Evolutionary conservation across 1,140 invertebrate genomes (phyloP).

Genomic region (Liolophura sinensis): DNA sequence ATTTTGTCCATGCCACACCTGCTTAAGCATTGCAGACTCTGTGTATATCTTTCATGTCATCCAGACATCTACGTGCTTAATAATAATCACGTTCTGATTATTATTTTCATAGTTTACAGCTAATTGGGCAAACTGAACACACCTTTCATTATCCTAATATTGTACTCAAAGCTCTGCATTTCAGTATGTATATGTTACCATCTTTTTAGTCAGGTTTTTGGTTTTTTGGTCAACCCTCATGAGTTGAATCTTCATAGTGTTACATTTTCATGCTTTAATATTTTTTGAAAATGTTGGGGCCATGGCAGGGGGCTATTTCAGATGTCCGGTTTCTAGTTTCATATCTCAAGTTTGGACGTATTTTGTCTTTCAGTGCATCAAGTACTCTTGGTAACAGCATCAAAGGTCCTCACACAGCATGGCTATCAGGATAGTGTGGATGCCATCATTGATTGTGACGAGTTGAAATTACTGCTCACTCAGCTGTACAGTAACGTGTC

Average conservation of each 20-base stretch:
- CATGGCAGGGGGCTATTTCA: not conserved
- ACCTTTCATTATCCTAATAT: too few species aligned
- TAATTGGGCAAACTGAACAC: too few species aligned
- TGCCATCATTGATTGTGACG: constrained; percentile 64
- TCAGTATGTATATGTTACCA: not conserved
- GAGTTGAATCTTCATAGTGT: not conserved
- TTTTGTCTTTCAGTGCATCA: constrained; percentile 64
- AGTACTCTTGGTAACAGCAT: constrained; percentile 62
- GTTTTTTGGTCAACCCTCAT: not conserved
- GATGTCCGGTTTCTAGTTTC: not conserved
- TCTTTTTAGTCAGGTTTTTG: not conserved
- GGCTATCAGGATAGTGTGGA: constrained; percentile 66
- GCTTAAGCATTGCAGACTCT: too few species aligned
- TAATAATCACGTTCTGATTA: too few species aligned
- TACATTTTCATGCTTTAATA: not conserved
- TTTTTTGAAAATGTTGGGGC: not conserved
- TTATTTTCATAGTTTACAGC: too few species aligned
- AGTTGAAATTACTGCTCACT: constrained; percentile 67
- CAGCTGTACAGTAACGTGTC: constrained; percentile 70
- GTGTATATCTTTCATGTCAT: too few species aligned
- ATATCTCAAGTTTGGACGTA: not conserved
- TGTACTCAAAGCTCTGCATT: too few species aligned
- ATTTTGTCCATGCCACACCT: too few species aligned
- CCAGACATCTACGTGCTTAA: too few species aligned
- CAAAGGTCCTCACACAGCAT: constrained; percentile 67